phyloP scores from a whole-genome alignment of 2,797 vertebrate species.

The Catharus ustulatus region DNA sequence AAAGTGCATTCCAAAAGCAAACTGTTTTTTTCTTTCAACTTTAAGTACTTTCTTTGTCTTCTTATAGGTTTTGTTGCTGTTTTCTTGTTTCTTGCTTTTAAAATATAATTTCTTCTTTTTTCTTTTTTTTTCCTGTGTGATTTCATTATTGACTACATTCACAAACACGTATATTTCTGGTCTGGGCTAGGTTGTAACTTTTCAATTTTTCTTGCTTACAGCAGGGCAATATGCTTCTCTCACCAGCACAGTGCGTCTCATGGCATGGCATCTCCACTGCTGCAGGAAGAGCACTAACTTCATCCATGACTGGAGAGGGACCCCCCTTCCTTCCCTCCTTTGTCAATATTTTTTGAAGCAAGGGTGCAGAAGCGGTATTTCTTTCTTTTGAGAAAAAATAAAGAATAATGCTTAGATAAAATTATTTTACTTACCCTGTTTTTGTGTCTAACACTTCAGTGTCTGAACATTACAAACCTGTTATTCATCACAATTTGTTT shows the following conservation, averaged over 20 bases:
- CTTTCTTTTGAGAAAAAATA: not conserved
- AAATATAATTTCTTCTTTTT: not conserved
- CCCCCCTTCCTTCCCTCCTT: not conserved
- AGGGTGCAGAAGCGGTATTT: rapidly evolving
- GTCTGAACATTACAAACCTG: not conserved
- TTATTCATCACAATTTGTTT: not conserved
- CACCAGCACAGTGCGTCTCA: not conserved
- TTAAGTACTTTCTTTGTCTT: not conserved
- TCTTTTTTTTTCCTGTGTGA: not conserved
- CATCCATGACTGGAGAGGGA: not conserved
- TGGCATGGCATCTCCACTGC: not conserved
- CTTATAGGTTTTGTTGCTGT: not conserved
- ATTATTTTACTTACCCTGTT: not conserved
- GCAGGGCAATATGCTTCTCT: not conserved
- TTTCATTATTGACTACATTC: not conserved
- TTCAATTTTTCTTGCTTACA: not conserved
- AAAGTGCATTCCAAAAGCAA: conserved; percentile 3
- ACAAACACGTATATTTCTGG: not conserved
- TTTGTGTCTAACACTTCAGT: not conserved
- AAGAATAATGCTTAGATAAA: not conserved
- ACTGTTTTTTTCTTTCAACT: not conserved
- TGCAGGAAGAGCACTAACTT: not conserved
- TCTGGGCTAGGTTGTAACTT: not conserved
- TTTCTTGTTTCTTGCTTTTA: not conserved
- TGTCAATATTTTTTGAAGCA: not conserved